These are phyloP conservation scores for Pantherophis guttatus DNA, from an alignment of 2,113 vertebrate genomes.

Conservation along the genomic window DNA sequence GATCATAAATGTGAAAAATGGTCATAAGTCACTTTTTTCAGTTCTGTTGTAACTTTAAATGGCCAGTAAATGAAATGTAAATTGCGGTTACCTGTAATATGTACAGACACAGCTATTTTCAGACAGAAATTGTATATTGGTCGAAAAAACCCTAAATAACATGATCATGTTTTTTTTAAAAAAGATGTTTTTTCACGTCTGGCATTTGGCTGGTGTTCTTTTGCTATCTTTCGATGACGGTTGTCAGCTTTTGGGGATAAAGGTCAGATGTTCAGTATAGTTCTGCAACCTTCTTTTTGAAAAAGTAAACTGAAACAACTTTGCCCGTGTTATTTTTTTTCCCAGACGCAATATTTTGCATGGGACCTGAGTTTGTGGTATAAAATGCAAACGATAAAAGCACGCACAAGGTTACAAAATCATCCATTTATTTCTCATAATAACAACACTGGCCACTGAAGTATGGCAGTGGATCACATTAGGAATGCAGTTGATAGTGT, in stretches of 20 bases:
- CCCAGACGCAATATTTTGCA: neutral
- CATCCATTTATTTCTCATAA: neutral
- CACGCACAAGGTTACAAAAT: neutral
- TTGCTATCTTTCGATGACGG: neutral
- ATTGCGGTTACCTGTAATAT: neutral
- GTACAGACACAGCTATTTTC: neutral
- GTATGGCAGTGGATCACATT: neutral
- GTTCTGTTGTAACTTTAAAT: no score
- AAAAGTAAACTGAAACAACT: neutral
- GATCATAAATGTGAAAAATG: no score
- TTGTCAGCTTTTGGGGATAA: neutral
- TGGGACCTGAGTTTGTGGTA: neutral
- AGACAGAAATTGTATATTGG: neutral
- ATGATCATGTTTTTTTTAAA: neutral
- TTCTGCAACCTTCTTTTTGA: neutral
- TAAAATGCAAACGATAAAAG: neutral
- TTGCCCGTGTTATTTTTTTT: neutral
- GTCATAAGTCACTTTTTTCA: no score
- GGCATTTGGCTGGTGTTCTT: neutral
- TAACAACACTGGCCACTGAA: neutral
- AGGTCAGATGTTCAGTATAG: neutral
- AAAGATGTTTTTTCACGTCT: neutral
- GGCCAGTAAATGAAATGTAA: no score
- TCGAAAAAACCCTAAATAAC: neutral
- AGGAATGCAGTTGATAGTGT: neutral